Base-by-base conservation (phyloP, 2,797 vertebrate genomes). In the Microctenopoma steveboyesi region DNA sequence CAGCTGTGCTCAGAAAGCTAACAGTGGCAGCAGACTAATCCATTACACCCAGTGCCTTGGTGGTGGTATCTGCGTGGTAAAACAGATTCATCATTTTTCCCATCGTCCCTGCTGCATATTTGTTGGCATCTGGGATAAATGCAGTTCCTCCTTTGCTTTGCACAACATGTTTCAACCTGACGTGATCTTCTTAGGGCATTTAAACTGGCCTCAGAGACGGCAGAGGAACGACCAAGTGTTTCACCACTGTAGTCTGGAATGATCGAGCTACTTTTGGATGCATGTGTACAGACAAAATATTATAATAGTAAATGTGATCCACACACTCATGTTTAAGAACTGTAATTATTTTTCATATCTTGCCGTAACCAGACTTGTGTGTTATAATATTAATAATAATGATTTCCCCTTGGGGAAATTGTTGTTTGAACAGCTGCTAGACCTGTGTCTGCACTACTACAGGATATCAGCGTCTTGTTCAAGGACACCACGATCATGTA, bases 81-180 rank as follows among this genome's bases (percentile, higher is more conserved):
- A 58, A 56, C 22, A 22, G 25, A 15, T 72, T 51, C 33, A 56
- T 70, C 58, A 52, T 79, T 75, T 51, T 1, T 35, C 22, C 30
- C 64, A 10, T 69, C 71, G 81, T 77, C 69, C 82, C 64, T 74
- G 79, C 70, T 37, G 65, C 63, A 64, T 60, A 45, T 69, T 66
- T 50, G 7, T 46, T 52, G 54, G 33, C 78, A 59, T 72, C 50
- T 28, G 48, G 37, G 52, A 73, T 71, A 48, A 68, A 50, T 60
- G 57, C 28, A 48, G 52, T 11, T 33, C 1, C 18, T 64, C 15
- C 9, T 37, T 6, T 39, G 22, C 25, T 39, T 37, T 59, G 9
- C 46, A 66, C 45, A 33, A 3, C 39, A 7, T 7, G 9, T 5
- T 7, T 39, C 39, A 2, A 55, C 30, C 15, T 22, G 5, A 43